Conservation (phyloP, 1,140 invertebrate genomes). For the Pararge aegeria region DNA sequence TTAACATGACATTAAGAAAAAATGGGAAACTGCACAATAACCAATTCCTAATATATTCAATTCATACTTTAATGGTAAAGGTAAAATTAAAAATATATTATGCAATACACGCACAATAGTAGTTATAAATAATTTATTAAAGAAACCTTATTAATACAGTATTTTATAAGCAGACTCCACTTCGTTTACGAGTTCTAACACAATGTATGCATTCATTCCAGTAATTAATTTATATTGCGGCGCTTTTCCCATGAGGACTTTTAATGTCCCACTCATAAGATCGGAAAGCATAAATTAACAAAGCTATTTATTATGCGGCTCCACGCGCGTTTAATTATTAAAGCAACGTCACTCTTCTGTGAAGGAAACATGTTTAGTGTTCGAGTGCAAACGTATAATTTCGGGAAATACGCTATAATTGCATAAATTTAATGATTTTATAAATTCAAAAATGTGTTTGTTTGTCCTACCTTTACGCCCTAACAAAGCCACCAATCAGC, state of each 20-base stretch:
- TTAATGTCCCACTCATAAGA: conserved; percentile 60
- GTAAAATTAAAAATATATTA: no score
- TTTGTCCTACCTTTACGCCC: no score
- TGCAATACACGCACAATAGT: no score
- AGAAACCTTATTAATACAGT: not conserved
- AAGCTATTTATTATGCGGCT: conserved; percentile 55
- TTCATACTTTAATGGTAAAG: no score
- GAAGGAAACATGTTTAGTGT: conserved; percentile 13
- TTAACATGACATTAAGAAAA: no score
- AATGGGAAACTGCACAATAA: no score
- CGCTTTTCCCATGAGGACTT: conserved; percentile 50
- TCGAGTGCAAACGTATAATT: not conserved
- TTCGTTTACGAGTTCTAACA: conserved; percentile 26
- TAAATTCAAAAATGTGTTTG: no score
- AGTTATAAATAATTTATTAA: not conserved
- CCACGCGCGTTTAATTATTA: conserved; percentile 57
- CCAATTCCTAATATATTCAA: no score
- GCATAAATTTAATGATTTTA: no score
- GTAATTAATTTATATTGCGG: conserved; percentile 59
- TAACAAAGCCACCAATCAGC: no score
- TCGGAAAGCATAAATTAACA: conserved; percentile 61
- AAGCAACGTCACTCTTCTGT: conserved; percentile 39
- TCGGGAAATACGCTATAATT: no score
- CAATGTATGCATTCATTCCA: conserved; percentile 49
- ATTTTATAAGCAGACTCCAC: not conserved